These are phyloP conservation scores for Argyresthia goedartella DNA, from an alignment of 2,888 invertebrate genomes.

Conservation along the genomic window DNA sequence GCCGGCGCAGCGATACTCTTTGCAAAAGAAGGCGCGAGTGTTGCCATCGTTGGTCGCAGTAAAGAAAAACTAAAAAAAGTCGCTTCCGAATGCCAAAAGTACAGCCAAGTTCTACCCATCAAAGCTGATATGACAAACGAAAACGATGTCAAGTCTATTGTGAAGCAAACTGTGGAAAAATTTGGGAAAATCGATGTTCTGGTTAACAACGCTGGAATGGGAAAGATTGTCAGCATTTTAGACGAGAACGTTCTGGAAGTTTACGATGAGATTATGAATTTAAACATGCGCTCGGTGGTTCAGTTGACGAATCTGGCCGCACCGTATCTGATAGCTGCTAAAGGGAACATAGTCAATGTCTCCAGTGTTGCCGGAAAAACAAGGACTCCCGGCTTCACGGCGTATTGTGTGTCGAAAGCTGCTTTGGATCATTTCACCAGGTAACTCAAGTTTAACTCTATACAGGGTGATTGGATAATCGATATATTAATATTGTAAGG, in stretches of 20 bases:
- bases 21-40: background rate
- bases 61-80: slow-evolving; percentile 20
- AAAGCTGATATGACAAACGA: too few relatives aligned
- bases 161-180: too few relatives aligned
- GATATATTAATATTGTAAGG: too few relatives aligned
- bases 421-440: slow-evolving; percentile 80
- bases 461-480: too few relatives aligned
- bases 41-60: slow-evolving; percentile 3
- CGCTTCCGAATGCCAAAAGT: slow-evolving; percentile 13
- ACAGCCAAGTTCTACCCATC: slow-evolving; percentile 11
- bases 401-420: slow-evolving; percentile 78
- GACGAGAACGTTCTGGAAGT: slow-evolving; percentile 20
- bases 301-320: slow-evolving; percentile 21
- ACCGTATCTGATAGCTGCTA: slow-evolving; percentile 19
- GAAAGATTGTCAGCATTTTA: slow-evolving; percentile 8
- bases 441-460: too few relatives aligned
- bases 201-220: slow-evolving; percentile 36
- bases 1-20: slow-evolving; percentile 3
- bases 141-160: too few relatives aligned
- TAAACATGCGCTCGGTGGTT: slow-evolving; percentile 28
- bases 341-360: slow-evolving; percentile 30
- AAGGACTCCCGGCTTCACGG: slow-evolving; percentile 10
- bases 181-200: too few relatives aligned
- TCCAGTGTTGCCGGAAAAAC: slow-evolving; percentile 19
- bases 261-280: slow-evolving; percentile 23